Percentiles rank a stretch among this genome's conserved stretches.
Conservation (phyloP, 1,140 invertebrate species). For the Brachionus calyciflorus region DNA sequence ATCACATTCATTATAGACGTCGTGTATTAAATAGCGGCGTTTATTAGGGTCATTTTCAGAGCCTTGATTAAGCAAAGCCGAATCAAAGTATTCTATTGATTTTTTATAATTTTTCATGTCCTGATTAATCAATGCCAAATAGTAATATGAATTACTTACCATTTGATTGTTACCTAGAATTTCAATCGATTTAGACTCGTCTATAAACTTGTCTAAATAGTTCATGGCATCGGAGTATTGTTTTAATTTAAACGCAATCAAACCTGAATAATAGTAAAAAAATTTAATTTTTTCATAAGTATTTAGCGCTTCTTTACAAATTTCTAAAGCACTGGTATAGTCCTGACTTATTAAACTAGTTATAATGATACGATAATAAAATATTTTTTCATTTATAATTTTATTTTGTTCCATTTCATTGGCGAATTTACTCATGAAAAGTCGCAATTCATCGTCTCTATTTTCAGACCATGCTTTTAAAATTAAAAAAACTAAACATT, state of each 20-base stretch:
- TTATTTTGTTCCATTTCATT: background rate
- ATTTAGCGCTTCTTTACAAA: background rate
- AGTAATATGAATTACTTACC: slow-evolving; percentile 9
- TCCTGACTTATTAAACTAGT: background rate
- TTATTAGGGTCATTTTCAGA: background rate
- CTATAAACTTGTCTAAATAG: slow-evolving; percentile 5
- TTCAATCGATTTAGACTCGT: background rate
- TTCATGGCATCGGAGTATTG: background rate
- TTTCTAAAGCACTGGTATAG: background rate
- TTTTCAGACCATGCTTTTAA: background rate
- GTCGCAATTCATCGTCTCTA: background rate
- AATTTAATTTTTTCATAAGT: background rate
- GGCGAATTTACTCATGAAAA: background rate
- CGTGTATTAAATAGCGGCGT: background rate
- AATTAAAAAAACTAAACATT: background rate
- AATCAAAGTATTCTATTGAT: slow-evolving; percentile 38
- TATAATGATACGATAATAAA: background rate
- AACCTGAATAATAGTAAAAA: slow-evolving; percentile 8
- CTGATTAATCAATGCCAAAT: background rate
- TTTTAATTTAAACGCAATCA: background rate
- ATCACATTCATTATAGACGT: slow-evolving; percentile 4
- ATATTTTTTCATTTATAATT: background rate
- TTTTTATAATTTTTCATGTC: slow-evolving; percentile 16
- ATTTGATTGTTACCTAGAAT: slow-evolving; percentile 1
- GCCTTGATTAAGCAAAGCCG: background rate